phyloP scores from a whole-genome alignment of 2,888 invertebrate species.

The Ennomos erosarius region DNA sequence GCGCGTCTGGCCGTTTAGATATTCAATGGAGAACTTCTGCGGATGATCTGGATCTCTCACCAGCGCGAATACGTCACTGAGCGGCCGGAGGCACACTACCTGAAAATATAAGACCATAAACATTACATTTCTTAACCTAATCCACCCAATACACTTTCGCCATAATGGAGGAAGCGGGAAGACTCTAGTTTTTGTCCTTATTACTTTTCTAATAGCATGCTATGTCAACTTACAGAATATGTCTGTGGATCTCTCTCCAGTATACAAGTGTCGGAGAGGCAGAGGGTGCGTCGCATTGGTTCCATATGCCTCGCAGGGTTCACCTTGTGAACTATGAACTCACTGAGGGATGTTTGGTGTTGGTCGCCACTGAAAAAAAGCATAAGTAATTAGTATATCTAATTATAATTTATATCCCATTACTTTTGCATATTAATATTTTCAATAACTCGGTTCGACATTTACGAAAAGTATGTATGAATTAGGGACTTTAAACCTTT shows the following conservation, averaged over 20 bases:
- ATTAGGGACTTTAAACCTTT: too few relatives aligned
- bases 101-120: constrained; percentile 36
- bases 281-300: constrained; percentile 94
- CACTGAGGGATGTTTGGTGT: constrained; percentile 97
- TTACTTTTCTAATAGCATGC: too few relatives aligned
- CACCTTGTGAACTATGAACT: constrained; percentile 98
- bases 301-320: constrained; percentile 92
- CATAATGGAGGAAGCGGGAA: background rate
- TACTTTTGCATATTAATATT: too few relatives aligned
- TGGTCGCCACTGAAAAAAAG: constrained; percentile 93
- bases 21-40: constrained; percentile 97
- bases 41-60: constrained; percentile 96
- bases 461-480: too few relatives aligned
- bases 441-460: too few relatives aligned
- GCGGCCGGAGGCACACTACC: constrained; percentile 91
- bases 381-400: background rate
- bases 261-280: constrained; percentile 97
- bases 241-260: constrained; percentile 98
- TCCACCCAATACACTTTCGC: too few relatives aligned
- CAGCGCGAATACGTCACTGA: constrained; percentile 95
- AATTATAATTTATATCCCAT: too few relatives aligned
- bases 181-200: too few relatives aligned
- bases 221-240: constrained; percentile 89
- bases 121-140: too few relatives aligned
- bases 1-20: constrained; percentile 95